phyloP scores from a whole-genome alignment of 2,113 vertebrate genomes.

The Cephalopterus ornatus region DNA sequence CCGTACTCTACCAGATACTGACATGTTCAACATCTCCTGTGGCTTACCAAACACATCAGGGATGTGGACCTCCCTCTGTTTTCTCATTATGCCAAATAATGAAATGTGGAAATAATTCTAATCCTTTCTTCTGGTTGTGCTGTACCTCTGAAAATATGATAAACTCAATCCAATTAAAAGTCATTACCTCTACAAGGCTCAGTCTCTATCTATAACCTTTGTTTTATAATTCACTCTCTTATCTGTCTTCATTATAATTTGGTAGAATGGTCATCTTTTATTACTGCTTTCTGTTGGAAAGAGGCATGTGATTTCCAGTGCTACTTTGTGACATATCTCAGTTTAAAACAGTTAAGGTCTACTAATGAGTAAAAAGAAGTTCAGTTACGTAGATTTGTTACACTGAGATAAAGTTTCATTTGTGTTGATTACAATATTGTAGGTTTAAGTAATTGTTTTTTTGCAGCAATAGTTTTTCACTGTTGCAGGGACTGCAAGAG shows the following conservation, averaged over 20 bases:
- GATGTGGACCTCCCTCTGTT: conserved; percentile 81
- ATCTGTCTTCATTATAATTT: conserved; percentile 74
- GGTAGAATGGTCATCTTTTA: conserved; percentile 60
- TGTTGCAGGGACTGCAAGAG: neutral
- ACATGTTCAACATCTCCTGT: conserved; percentile 77
- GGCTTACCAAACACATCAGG: conserved; percentile 72
- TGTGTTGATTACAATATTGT: neutral
- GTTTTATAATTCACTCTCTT: conserved; percentile 72
- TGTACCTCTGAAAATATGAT: conserved; percentile 79
- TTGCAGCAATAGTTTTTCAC: neutral
- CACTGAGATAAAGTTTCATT: conserved; percentile 38
- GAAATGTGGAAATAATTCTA: conserved; percentile 84
- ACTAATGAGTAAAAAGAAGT: conserved; percentile 43
- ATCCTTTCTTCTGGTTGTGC: conserved; percentile 80
- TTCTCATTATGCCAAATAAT: conserved; percentile 85
- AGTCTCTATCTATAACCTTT: conserved; percentile 72
- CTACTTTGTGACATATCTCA: conserved; percentile 23
- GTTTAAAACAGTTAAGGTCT: conserved; percentile 50
- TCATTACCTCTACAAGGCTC: conserved; percentile 77
- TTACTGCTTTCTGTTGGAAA: conserved; percentile 36
- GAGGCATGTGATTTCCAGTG: conserved; percentile 43
- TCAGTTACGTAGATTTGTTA: conserved; percentile 4
- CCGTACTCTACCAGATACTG: conserved; percentile 68
- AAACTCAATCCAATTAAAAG: conserved; percentile 87
- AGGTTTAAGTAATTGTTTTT: conserved; percentile 8